phyloP scores from a whole-genome alignment of 2,888 invertebrate species.

The Drosophila greeni region DNA sequence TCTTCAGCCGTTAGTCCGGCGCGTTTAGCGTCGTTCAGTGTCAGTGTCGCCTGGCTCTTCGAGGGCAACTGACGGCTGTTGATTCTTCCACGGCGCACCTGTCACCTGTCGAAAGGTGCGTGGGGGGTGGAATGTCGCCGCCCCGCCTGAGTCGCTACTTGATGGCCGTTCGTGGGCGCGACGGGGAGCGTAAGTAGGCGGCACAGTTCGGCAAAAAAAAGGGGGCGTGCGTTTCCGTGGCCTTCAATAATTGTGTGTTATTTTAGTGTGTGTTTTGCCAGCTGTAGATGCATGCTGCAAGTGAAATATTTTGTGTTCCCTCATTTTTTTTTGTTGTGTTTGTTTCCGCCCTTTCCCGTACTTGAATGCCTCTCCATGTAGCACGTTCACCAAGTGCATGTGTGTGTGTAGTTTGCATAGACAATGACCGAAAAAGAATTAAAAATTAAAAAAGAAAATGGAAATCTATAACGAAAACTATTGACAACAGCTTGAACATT shows the following conservation, averaged over 20 bases:
- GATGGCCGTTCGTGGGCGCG: slow-evolving; percentile 71
- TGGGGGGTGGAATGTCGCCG: slow-evolving; percentile 52
- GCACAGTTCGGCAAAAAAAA: neutral
- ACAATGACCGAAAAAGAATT: slow-evolving; percentile 14
- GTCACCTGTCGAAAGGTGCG: slow-evolving; percentile 24
- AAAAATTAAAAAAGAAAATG: slow-evolving; percentile 5
- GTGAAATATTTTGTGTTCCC: slow-evolving; percentile 7
- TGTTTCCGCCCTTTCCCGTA: neutral
- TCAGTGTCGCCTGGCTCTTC: slow-evolving; percentile 30
- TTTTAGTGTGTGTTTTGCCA: slow-evolving; percentile 11
- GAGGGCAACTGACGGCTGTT: slow-evolving; percentile 26
- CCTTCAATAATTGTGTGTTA: slow-evolving; percentile 25
- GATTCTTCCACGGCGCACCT: slow-evolving; percentile 18
- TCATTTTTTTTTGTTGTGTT: neutral
- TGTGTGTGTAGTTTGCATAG: slow-evolving; percentile 16
- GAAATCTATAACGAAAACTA: slow-evolving; percentile 40
- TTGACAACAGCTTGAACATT: slow-evolving; percentile 55
- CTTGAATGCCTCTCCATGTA: slow-evolving; percentile 2
- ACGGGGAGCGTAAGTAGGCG: slow-evolving; percentile 44
- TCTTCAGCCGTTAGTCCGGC: slow-evolving; percentile 11
- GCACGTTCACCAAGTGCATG: slow-evolving; percentile 29
- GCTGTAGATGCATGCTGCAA: slow-evolving; percentile 37
- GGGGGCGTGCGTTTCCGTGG: slow-evolving; percentile 7
- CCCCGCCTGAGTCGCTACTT: slow-evolving; percentile 69
- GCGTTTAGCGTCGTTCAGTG: slow-evolving; percentile 20